phyloP scores from a whole-genome alignment of 1,140 invertebrate species.

The Caenorhabditis latens region DNA sequence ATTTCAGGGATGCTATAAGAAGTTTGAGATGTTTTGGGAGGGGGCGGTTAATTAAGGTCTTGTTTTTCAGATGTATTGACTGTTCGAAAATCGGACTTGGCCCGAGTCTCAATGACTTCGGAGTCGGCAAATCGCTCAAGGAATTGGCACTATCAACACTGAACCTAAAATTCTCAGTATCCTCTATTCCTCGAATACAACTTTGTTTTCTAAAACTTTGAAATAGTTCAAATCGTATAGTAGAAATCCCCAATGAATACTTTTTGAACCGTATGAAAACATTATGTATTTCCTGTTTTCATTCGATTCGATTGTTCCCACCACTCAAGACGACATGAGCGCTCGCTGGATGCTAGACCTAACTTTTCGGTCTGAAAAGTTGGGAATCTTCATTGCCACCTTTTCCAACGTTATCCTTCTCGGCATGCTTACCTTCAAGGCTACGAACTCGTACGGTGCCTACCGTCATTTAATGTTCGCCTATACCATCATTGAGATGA shows the following conservation, averaged over 20 bases:
- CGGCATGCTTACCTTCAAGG: not conserved
- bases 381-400: not conserved
- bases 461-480: not conserved
- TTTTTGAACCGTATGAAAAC: not conserved
- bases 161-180: too few relatives aligned
- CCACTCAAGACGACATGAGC: not conserved
- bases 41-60: not conserved
- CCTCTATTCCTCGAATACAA: not conserved
- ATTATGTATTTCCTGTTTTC: too few relatives aligned
- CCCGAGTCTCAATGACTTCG: not conserved
- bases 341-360: not conserved
- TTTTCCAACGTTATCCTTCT: not conserved
- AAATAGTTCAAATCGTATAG: slow-evolving; percentile 4
- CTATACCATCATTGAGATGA: slow-evolving; percentile 27
- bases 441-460: not conserved
- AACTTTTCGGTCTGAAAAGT: not conserved
- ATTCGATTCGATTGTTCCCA: not conserved
- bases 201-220: not conserved
- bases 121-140: not conserved
- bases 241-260: not conserved
- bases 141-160: not conserved
- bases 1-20: not conserved
- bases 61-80: not conserved
- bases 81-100: not conserved
- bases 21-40: not conserved